These are phyloP conservation scores for Lasioglossum zephyrum DNA, from an alignment of 2,888 invertebrate genomes.

Conservation along the genomic window DNA sequence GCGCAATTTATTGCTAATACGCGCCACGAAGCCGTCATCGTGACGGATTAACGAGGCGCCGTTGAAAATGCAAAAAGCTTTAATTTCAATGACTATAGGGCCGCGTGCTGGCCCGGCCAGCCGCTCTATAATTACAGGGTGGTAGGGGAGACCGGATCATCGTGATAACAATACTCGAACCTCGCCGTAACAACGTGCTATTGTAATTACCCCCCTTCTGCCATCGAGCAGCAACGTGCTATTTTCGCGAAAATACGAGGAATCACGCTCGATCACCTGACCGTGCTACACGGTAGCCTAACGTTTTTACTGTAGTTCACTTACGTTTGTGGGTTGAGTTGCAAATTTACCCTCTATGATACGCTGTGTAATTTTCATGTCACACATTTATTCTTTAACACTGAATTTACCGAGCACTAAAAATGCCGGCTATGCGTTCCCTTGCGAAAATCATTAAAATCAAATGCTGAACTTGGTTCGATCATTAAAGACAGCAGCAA, in stretches of 20 bases:
- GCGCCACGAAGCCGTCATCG: constrained; percentile 52
- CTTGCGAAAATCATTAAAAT: too few relatives aligned
- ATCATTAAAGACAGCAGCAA: too few relatives aligned
- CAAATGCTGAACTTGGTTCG: too few relatives aligned
- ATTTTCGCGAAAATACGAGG: constrained; percentile 64
- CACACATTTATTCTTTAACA: too few relatives aligned
- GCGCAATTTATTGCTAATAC: constrained; percentile 59
- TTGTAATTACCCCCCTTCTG: constrained; percentile 68
- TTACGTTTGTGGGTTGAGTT: neutral
- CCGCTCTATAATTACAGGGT: constrained; percentile 63
- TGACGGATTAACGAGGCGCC: constrained; percentile 68
- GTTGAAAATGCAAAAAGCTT: constrained; percentile 66
- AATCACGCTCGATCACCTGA: constrained; percentile 32
- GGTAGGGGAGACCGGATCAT: constrained; percentile 57
- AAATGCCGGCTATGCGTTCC: too few relatives aligned
- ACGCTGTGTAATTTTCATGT: too few relatives aligned
- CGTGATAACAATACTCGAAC: constrained; percentile 69
- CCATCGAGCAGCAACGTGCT: constrained; percentile 60
- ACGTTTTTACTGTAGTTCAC: constrained; percentile 10
- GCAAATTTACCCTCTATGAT: too few relatives aligned
- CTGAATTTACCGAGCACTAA: too few relatives aligned
- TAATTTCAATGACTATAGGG: constrained; percentile 66
- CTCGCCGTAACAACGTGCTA: constrained; percentile 58
- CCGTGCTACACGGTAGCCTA: constrained; percentile 36
- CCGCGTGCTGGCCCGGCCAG: constrained; percentile 19